Percentiles rank a stretch among this genome's conserved stretches.
phyloP scores from a whole-genome alignment of 1,140 invertebrate genomes.

The Mycetomoellerius zeteki region DNA sequence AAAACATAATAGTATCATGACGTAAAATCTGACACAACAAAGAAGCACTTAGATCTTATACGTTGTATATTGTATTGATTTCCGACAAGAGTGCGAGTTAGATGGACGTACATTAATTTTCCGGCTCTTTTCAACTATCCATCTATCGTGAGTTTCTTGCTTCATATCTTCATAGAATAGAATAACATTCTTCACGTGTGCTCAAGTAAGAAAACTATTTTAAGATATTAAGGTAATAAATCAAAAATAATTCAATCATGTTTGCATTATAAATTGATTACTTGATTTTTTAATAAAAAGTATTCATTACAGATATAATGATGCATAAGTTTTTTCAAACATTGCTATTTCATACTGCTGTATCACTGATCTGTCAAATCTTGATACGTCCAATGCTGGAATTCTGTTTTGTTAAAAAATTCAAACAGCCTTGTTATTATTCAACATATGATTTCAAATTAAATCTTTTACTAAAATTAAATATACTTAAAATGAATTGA shows the following conservation, averaged over 20 bases:
- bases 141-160: constrained; percentile 38
- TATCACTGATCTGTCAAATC: background rate
- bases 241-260: constrained; percentile 13
- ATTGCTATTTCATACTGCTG: background rate
- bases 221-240: constrained; percentile 8
- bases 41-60: constrained; percentile 66
- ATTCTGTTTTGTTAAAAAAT: constrained; percentile 4
- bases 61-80: constrained; percentile 63
- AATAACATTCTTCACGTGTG: constrained; percentile 22
- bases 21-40: constrained; percentile 48
- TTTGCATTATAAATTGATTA: constrained; percentile 19
- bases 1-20: background rate
- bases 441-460: background rate
- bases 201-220: constrained; percentile 14
- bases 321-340: background rate
- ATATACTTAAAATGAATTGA: constrained; percentile 2
- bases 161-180: constrained; percentile 33
- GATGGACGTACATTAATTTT: constrained; percentile 70
- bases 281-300: background rate
- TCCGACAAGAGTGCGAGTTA: constrained; percentile 44
- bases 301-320: background rate
- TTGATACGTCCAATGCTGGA: background rate
- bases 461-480: background rate
- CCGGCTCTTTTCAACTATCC: constrained; percentile 56
- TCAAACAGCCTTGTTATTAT: background rate